Conservation (phyloP, 2,113 vertebrate species). For the human region GRCh38 chr11:92711501-92712000, state of each 20-base stretch:
- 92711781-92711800: not conserved
- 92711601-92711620: not conserved
- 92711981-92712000: constrained; percentile 61
- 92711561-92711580: not conserved
- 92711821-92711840: not conserved
- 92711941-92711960: not conserved
- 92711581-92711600: not conserved
- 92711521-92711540: not conserved
- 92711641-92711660: not conserved
- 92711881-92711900: not conserved
- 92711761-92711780: not conserved
- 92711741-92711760: constrained; percentile 17
- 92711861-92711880: not conserved
- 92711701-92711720: not conserved
- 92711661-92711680: not conserved
- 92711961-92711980: not conserved
- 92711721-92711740: not conserved
- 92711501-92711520: not conserved
- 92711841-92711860: not conserved
- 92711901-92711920: constrained; percentile 7
- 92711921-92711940: not conserved
- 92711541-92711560: not conserved
- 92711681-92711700: constrained; percentile 13
- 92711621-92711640: not conserved
- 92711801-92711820: not conserved